phyloP scores from a whole-genome alignment of 2,888 invertebrate species.

The Patella caerulea region DNA sequence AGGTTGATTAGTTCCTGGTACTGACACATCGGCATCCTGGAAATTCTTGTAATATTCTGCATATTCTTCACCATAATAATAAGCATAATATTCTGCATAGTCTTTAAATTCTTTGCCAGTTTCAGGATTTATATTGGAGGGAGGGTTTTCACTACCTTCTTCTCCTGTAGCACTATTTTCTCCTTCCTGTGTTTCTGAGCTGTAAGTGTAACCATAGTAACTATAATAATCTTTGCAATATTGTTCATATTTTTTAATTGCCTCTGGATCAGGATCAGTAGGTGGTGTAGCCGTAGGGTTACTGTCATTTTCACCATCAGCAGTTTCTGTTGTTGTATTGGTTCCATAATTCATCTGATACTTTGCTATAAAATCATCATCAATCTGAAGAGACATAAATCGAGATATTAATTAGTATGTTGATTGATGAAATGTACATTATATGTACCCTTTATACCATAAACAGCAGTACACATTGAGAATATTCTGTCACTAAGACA shows the following conservation, averaged over 20 bases:
- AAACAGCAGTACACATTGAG: no score
- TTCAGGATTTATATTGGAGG: not conserved
- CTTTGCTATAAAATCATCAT: conserved; percentile 94
- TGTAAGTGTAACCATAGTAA: conserved; percentile 42
- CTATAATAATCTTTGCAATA: conserved; percentile 46
- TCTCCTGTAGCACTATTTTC: conserved; percentile 15
- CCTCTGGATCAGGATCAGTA: conserved; percentile 29
- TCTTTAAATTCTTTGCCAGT: conserved; percentile 34
- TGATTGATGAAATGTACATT: no score
- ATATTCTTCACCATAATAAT: conserved; percentile 57
- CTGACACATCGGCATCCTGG: conserved; percentile 25
- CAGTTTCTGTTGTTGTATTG: conserved; percentile 30
- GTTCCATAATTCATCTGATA: conserved; percentile 92
- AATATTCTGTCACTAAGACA: no score
- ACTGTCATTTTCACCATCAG: conserved; percentile 25
- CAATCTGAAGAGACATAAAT: conserved; percentile 76
- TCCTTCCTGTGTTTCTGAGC: conserved; percentile 21
- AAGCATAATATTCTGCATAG: conserved; percentile 53
- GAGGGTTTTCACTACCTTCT: conserved; percentile 17
- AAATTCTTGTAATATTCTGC: conserved; percentile 44
- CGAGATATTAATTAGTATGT: no score
- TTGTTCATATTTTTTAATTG: conserved; percentile 39
- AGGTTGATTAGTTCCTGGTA: conserved; percentile 15
- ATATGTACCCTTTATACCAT: no score
- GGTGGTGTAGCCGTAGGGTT: conserved; percentile 9